phyloP scores from a whole-genome alignment of 2,888 invertebrate species.

The Acronicta aceris region DNA sequence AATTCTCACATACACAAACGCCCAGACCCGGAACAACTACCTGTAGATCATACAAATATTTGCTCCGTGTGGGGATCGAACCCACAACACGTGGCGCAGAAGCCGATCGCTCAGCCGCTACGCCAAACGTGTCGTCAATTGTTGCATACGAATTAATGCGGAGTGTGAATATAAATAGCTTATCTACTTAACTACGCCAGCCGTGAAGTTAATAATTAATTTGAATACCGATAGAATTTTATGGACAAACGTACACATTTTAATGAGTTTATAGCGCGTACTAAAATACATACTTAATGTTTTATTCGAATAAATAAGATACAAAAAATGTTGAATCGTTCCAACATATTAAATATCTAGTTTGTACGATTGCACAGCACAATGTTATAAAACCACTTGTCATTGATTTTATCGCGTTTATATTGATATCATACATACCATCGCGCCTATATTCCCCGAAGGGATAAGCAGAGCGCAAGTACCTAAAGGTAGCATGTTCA shows the following conservation, averaged over 20 bases:
- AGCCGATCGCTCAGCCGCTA: no score
- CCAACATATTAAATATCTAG: constrained; percentile 7
- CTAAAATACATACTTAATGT: constrained; percentile 4
- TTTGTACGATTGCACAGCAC: constrained; percentile 8
- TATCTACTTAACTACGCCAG: not conserved
- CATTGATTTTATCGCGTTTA: no score
- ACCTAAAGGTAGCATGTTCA: no score
- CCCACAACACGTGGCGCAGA: no score
- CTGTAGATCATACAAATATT: no score
- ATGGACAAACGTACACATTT: constrained; percentile 18
- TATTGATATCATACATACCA: no score
- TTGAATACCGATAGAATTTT: constrained; percentile 1
- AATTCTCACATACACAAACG: no score
- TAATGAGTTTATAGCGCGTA: constrained; percentile 14
- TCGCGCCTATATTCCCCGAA: no score
- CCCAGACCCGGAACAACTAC: no score
- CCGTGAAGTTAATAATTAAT: not conserved
- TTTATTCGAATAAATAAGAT: constrained; percentile 24
- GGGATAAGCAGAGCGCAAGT: no score
- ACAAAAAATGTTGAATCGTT: constrained; percentile 19
- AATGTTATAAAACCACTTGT: not conserved
- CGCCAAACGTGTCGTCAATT: no score
- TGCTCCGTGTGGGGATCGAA: no score
- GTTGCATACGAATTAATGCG: not conserved
- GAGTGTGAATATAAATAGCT: not conserved